Conservation (phyloP, 2,113 vertebrate species). For the Forbesichthys papilliferus region DNA sequence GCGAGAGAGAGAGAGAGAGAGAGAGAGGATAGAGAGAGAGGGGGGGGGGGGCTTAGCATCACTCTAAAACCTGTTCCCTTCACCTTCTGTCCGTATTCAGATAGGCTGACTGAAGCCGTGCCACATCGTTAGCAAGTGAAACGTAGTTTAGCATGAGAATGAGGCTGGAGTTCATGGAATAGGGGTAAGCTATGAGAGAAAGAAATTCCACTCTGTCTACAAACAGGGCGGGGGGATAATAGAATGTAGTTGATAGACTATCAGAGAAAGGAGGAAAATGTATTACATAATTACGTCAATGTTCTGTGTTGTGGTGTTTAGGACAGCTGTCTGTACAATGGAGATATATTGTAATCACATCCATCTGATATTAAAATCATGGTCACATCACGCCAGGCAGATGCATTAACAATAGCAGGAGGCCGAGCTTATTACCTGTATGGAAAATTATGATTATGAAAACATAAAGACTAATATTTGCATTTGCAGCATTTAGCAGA, state of each 20-base stretch:
- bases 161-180: constrained; percentile 56
- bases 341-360: constrained; percentile 51
- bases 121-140: constrained; percentile 75
- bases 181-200: constrained; percentile 37
- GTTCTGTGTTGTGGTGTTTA: too few relatives aligned
- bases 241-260: constrained; percentile 24
- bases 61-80: constrained; percentile 64
- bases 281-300: constrained; percentile 27
- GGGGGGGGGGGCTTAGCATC: constrained; percentile 27
- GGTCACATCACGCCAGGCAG: constrained; percentile 29
- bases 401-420: constrained; percentile 31
- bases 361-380: constrained; percentile 66
- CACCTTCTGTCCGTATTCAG: constrained; percentile 64
- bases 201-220: constrained; percentile 51
- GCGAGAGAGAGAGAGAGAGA: constrained; percentile 35
- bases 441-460: not conserved
- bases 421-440: constrained; percentile 5
- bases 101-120: constrained; percentile 62
- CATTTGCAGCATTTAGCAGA: constrained; percentile 17
- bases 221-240: constrained; percentile 31
- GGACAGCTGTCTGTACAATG: constrained; percentile 68
- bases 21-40: constrained; percentile 11
- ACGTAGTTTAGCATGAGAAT: constrained; percentile 75
- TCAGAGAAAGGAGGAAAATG: constrained; percentile 25
- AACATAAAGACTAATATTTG: constrained; percentile 25